Evolutionary conservation across 2,797 vertebrate species (phyloP).

Genomic region (Eutrigla gurnardus): DNA sequence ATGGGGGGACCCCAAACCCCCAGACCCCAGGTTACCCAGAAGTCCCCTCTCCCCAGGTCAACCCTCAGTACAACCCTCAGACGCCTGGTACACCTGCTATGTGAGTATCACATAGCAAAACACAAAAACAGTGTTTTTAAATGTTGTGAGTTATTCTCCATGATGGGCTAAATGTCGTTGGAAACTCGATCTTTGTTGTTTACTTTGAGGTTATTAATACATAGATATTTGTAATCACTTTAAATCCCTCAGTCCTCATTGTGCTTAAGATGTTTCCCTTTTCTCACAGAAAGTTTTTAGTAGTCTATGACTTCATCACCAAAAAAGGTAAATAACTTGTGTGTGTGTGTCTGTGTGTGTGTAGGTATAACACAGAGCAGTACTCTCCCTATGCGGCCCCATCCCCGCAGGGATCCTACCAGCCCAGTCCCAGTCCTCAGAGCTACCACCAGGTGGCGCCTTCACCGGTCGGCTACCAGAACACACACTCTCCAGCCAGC

Average conservation of each 20-base stretch:
- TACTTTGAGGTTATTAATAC: not conserved
- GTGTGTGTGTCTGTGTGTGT: not conserved
- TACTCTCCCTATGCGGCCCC: slow-evolving; percentile 95
- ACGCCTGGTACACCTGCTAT: slow-evolving; percentile 95
- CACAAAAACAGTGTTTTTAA: not conserved
- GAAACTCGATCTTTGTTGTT: not conserved
- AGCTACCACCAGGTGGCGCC: slow-evolving; percentile 97
- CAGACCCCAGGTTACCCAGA: slow-evolving; percentile 96
- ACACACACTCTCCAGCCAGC: slow-evolving; percentile 95
- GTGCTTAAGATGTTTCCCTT: not conserved
- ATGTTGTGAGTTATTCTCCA: not conserved
- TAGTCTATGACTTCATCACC: too few species aligned
- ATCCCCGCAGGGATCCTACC: slow-evolving; percentile 95
- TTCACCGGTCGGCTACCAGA: slow-evolving; percentile 94
- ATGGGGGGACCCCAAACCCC: slow-evolving; percentile 93
- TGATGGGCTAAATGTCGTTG: accelerated
- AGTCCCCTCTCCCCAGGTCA: slow-evolving; percentile 94
- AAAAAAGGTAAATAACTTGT: not conserved
- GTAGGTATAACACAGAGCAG: slow-evolving; percentile 97
- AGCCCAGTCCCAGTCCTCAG: slow-evolving; percentile 95
- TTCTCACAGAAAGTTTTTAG: too few species aligned
- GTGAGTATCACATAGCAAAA: slow-evolving; percentile 81
- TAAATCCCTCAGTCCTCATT: not conserved
- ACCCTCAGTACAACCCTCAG: slow-evolving; percentile 95
- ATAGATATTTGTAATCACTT: not conserved